Evolutionary conservation across 2,888 invertebrate species (phyloP).

Genomic region (Dasysyrphus albostriatus): DNA sequence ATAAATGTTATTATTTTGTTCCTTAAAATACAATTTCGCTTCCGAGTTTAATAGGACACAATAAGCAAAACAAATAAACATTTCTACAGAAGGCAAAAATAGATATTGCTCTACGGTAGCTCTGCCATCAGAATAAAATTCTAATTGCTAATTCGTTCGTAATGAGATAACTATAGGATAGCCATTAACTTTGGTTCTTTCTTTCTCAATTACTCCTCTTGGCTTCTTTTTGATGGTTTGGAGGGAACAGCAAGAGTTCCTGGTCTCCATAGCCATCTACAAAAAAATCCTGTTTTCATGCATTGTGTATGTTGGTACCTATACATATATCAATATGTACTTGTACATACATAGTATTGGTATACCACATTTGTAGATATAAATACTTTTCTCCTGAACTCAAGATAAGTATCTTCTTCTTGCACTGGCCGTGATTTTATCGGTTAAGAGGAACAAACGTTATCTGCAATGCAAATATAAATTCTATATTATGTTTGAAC

Average conservation of each 20-base stretch:
- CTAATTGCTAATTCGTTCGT: constrained; percentile 29
- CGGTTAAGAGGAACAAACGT: constrained; percentile 32
- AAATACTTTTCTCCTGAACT: constrained; percentile 2
- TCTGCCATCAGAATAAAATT: constrained; percentile 18
- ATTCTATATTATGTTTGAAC: neutral
- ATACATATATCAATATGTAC: too few relatives aligned
- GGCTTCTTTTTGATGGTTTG: neutral
- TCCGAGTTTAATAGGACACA: neutral
- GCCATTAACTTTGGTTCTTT: constrained; percentile 1
- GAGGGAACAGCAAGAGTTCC: neutral
- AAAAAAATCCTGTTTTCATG: constrained; percentile 34
- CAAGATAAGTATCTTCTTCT: constrained; percentile 16
- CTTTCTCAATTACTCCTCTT: neutral
- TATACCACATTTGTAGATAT: neutral
- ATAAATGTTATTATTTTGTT: neutral
- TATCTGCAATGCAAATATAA: constrained; percentile 32
- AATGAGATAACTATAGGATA: constrained; percentile 25
- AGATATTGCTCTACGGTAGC: neutral
- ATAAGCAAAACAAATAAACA: neutral
- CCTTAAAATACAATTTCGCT: neutral
- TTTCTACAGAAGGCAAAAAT: neutral
- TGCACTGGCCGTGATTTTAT: constrained; percentile 37
- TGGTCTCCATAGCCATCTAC: constrained; percentile 2
- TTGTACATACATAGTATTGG: too few relatives aligned
- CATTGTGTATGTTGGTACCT: neutral